Evolutionary conservation across 2,113 vertebrate genomes (phyloP), one percentile per base, ranked within the genome.

Genomic region (Setophaga petechia): DNA sequence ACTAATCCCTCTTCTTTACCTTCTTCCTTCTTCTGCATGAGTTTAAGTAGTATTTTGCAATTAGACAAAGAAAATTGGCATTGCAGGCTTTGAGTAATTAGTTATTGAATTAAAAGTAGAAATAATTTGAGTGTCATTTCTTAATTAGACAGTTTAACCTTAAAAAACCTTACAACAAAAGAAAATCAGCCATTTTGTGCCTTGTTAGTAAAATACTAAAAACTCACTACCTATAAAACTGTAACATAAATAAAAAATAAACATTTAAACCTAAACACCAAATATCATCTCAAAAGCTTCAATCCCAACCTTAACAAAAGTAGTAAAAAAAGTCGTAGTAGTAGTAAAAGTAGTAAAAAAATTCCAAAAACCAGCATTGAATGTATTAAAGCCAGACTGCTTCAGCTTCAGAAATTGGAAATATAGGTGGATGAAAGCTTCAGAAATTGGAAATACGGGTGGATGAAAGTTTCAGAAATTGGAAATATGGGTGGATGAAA

Each of bases 41-140:
- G 22, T 59, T 35, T 35, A 59, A 17, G 15, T 25, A 59, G 15
- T 24, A 11, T 35, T 59, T 59, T 35, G 57, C 11, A 35, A 59
- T 59, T 17, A 35, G n/a, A 59, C 23, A 6, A 59, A n/a, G n/a
- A n/a, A 35, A 35, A 3, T 59, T 23, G 0, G 1, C 22, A 35
- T 24, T 35, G 57, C 3, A 1, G 22, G 15, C 22, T 59, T 59
- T 2, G 9, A 58, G 33, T 58, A 10, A 58, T 58, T 58, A 35
- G 57, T 24, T 35, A 24, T 24, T 35, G 9, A 37, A 37, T 37
- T 59, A 59, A 25, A 59, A 59, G 23, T 35, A 59, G 35, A 59
- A 37, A 17, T 37, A 25, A 35, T 25, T 35, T 7, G 10, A 35
- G n/a, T 37, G 23, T 25, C 23, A 59, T 25, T 25, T 37, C 10